A percentile compares a stretch with the other conserved stretches of the same genome.
These are phyloP conservation scores for Drymonia ruficornis DNA, from an alignment of 2,888 invertebrate species.

Conservation along the genomic window DNA sequence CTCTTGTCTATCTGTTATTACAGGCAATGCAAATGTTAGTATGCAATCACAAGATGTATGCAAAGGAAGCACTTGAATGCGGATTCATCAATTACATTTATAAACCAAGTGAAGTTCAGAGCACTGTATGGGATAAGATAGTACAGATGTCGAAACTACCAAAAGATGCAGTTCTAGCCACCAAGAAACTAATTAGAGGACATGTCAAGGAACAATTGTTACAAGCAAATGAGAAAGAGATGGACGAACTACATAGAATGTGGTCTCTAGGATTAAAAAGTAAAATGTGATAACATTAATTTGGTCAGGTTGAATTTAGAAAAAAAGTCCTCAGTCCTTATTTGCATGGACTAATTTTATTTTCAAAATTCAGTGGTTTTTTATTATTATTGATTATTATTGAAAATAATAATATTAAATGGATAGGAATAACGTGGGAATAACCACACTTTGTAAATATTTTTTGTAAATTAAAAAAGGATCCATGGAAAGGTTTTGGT, in stretches of 20 bases:
- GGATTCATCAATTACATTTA: slow-evolving; percentile 93
- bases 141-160: slow-evolving; percentile 83
- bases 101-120: slow-evolving; percentile 85
- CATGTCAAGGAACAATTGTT: slow-evolving; percentile 86
- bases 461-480: too few species aligned
- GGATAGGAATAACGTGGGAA: too few species aligned
- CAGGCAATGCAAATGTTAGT: slow-evolving; percentile 86
- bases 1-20: slow-evolving; percentile 25
- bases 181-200: slow-evolving; percentile 89
- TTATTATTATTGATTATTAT: too few species aligned
- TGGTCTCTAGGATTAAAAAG: slow-evolving; percentile 82
- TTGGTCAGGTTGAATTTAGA: background rate
- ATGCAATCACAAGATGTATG: slow-evolving; percentile 91
- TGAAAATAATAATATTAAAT: too few species aligned
- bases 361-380: too few species aligned
- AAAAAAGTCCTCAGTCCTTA: too few species aligned
- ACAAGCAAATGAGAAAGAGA: slow-evolving; percentile 88
- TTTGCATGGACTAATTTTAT: too few species aligned
- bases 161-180: slow-evolving; percentile 83
- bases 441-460: too few species aligned
- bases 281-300: slow-evolving; percentile 37
- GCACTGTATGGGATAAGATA: slow-evolving; percentile 85
- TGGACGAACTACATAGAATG: slow-evolving; percentile 86
- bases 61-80: slow-evolving; percentile 90
- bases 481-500: too few species aligned